phyloP scores from a whole-genome alignment of 35 echinoderm and acorn worm species.

The Heliocidaris tuberculata region DNA sequence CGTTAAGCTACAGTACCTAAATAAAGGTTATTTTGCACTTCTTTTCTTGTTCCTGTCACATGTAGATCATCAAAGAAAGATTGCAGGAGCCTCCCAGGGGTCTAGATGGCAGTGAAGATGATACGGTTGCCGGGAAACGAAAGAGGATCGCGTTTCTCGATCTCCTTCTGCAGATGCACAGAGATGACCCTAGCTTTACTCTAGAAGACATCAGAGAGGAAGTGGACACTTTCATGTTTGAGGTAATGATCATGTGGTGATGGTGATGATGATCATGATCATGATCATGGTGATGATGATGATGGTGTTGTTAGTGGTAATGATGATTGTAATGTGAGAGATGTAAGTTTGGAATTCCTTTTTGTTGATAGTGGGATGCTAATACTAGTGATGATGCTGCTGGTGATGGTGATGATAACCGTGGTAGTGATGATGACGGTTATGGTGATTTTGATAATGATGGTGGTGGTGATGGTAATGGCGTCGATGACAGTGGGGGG shows the following conservation, averaged over 20 bases:
- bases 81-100: not conserved
- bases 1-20: no score
- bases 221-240: conserved; percentile 98
- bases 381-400: not conserved
- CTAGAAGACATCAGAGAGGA: conserved; percentile 87
- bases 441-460: no score
- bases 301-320: not conserved
- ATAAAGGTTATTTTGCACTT: no score
- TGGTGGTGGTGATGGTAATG: no score
- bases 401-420: not conserved
- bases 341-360: no score
- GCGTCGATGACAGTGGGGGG: no score
- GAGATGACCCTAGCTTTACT: conserved; percentile 74
- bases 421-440: no score
- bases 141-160: conserved; percentile 86
- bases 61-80: conserved; percentile 50
- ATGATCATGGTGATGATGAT: not conserved
- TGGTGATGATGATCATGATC: not conserved
- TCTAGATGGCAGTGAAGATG: not conserved
- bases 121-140: conserved; percentile 27
- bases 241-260: conserved; percentile 48
- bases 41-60: no score
- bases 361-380: not conserved
- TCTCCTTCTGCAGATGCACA: conserved; percentile 81
- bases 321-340: not conserved